phyloP scores from a whole-genome alignment of 2,113 vertebrate species.

The Montifringilla adamsi region DNA sequence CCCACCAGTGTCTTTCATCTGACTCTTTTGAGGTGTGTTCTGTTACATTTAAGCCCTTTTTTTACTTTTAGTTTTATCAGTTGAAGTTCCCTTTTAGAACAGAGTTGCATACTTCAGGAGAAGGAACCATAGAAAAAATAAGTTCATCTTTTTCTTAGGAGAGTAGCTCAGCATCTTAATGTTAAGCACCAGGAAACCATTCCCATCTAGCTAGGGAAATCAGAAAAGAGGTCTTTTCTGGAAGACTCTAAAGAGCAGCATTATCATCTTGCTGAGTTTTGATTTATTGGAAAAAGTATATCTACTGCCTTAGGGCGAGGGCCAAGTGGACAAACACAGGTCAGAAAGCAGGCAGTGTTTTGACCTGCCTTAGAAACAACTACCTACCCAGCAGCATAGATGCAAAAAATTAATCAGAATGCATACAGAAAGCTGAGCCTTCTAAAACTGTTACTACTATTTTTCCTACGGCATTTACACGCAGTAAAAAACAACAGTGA shows the following conservation, averaged over 20 bases:
- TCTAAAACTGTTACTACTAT: not conserved
- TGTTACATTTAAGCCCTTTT: not conserved
- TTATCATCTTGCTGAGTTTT: not conserved
- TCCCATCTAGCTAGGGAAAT: not conserved
- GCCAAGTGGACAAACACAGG: accelerated
- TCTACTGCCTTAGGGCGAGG: not conserved
- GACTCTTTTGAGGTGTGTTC: not conserved
- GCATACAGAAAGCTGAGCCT: not conserved
- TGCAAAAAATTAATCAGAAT: not conserved
- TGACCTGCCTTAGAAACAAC: not conserved
- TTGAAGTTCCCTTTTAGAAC: not conserved
- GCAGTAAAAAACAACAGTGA: not conserved
- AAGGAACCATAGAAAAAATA: not conserved
- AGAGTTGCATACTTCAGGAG: not conserved
- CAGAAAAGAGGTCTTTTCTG: not conserved
- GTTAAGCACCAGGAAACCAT: not conserved
- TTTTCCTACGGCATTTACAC: not conserved
- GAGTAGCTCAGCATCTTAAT: not conserved
- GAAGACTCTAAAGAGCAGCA: not conserved
- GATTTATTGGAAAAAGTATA: not conserved
- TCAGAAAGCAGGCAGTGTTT: not conserved
- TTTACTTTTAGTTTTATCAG: not conserved
- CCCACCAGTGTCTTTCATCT: not conserved
- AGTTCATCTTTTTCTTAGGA: not conserved
- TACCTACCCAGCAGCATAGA: not conserved